A percentile compares a stretch with the other conserved stretches of the same genome.
Evolutionary conservation across 2,113 vertebrate genomes (phyloP).

Genomic region (Cinclus cinclus): DNA sequence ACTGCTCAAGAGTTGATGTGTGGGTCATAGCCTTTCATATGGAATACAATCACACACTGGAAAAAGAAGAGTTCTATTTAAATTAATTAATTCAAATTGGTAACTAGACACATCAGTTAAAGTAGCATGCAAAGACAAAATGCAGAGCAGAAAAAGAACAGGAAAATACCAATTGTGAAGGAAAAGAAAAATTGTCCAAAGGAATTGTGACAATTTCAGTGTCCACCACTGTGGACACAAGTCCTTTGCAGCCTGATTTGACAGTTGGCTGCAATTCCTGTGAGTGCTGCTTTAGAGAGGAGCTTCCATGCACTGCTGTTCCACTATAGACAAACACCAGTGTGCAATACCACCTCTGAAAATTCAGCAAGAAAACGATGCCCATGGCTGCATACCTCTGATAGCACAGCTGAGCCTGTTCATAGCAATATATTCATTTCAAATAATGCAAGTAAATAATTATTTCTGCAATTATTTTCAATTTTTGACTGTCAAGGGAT

Average conservation of each 20-base stretch:
- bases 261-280: too few relatives aligned
- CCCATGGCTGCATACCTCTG: background rate
- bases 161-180: background rate
- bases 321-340: background rate
- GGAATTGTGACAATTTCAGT: background rate
- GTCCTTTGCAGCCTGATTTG: background rate
- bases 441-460: background rate
- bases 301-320: background rate
- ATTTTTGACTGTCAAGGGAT: background rate
- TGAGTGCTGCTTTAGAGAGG: background rate
- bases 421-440: background rate
- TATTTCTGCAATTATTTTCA: background rate
- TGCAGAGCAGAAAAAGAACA: background rate
- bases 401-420: background rate
- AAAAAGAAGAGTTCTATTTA: background rate
- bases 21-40: rapidly evolving
- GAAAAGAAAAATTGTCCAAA: background rate
- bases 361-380: background rate
- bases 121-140: background rate
- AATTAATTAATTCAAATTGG: background rate
- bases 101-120: background rate
- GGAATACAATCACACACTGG: background rate
- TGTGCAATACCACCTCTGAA: background rate
- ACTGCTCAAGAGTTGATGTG: background rate
- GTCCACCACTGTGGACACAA: background rate